Evolutionary conservation across 2,113 vertebrate genomes (phyloP).

Genomic region (Carettochelys insculpta): DNA sequence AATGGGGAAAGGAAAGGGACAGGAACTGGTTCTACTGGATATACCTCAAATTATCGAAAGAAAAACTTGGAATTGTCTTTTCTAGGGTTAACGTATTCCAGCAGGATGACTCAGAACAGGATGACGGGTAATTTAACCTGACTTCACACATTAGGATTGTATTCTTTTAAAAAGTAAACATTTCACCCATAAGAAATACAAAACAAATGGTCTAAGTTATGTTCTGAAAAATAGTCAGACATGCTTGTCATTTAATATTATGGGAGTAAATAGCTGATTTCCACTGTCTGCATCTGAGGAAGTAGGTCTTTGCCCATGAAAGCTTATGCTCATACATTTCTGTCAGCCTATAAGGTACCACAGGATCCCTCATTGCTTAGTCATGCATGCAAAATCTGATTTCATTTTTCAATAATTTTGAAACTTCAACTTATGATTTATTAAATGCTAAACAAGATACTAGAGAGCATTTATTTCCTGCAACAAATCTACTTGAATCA

Average conservation of each 20-base stretch:
- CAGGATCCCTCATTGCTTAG: no score
- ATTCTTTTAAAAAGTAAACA: not conserved
- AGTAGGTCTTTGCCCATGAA: no score
- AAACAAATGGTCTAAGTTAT: not conserved
- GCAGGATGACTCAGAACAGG: not conserved
- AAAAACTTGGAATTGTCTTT: not conserved
- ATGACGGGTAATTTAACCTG: not conserved
- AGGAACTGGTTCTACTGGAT: not conserved
- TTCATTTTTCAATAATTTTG: not conserved
- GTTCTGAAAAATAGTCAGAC: not conserved
- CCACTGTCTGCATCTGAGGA: no score
- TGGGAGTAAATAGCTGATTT: no score
- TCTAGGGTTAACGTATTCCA: not conserved
- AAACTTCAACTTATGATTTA: not conserved
- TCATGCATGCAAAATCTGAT: not conserved
- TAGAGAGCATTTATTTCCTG: not conserved
- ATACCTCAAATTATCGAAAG: not conserved
- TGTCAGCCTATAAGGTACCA: no score
- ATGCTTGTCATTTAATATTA: no score
- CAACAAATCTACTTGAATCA: not conserved
- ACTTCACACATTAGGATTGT: not conserved
- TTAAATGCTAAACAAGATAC: not conserved
- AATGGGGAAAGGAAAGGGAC: not conserved
- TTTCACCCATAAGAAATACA: not conserved
- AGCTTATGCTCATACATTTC: no score